Percentiles rank a stretch among this genome's conserved stretches.
Evolutionary conservation across 2,797 vertebrate genomes (phyloP).

Genomic region (Premnoplex brunnescens): DNA sequence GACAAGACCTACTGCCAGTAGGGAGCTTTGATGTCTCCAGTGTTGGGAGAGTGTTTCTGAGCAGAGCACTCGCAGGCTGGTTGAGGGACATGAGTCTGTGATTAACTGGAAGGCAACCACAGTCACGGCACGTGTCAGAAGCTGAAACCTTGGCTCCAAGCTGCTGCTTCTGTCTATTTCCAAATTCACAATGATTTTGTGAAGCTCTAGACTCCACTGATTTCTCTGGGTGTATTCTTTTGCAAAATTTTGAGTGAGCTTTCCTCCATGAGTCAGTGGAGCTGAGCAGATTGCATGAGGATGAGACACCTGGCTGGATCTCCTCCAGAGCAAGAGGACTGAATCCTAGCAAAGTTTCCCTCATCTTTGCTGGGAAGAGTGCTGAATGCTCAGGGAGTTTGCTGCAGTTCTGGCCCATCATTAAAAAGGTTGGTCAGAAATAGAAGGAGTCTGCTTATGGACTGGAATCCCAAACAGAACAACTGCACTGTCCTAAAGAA

Average conservation of each 20-base stretch:
- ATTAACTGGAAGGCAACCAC: not conserved
- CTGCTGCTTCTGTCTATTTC: not conserved
- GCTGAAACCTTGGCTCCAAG: not conserved
- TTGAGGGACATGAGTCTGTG: fast-evolving
- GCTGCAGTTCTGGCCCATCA: not conserved
- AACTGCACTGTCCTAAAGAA: not conserved
- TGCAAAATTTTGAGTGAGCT: not conserved
- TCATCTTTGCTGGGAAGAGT: not conserved
- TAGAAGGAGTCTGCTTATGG: not conserved
- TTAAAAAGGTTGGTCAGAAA: not conserved
- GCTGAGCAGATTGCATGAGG: not conserved
- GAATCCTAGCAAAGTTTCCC: not conserved
- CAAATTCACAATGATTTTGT: not conserved
- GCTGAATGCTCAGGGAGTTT: not conserved
- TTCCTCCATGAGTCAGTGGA: not conserved
- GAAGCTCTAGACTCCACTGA: not conserved
- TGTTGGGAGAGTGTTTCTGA: not conserved
- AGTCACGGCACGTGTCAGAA: fast-evolving
- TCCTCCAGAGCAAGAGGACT: not conserved
- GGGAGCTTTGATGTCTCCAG: not conserved
- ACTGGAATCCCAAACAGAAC: not conserved
- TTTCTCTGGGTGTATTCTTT: not conserved
- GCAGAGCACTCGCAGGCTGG: not conserved
- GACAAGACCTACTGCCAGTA: fast-evolving
- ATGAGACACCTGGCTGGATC: not conserved